Percentiles rank a stretch among this genome's conserved stretches.
These are phyloP conservation scores for Tipula helvola DNA, from an alignment of 2,888 invertebrate species.

Conservation along the genomic window DNA sequence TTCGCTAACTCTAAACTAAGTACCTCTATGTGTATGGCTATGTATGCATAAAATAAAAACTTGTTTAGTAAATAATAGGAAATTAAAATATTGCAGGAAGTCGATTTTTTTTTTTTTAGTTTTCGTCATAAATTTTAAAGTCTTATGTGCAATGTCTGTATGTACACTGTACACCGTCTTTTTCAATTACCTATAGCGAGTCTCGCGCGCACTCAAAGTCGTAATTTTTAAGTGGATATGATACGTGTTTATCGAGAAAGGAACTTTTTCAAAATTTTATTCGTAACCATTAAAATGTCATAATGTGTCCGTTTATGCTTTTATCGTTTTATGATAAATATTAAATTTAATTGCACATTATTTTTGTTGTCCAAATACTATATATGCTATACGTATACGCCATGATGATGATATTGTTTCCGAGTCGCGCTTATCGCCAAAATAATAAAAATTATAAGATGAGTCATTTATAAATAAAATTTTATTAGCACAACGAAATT, in stretches of 20 bases:
- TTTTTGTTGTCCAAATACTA: neutral
- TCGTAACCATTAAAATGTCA: neutral
- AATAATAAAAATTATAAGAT: neutral
- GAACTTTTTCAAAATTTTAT: neutral
- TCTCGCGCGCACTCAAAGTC: neutral
- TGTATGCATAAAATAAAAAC: neutral
- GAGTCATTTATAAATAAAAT: neutral
- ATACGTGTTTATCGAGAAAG: neutral
- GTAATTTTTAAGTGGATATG: neutral
- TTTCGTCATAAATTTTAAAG: neutral
- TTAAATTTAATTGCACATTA: neutral
- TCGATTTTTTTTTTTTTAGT: neutral
- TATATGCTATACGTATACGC: neutral
- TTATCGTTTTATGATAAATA: neutral
- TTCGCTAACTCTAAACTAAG: neutral
- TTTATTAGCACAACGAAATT: no score
- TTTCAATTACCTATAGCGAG: neutral
- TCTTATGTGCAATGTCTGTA: neutral
- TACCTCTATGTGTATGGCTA: neutral
- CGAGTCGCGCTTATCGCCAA: neutral
- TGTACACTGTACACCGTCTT: neutral
- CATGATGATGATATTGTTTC: neutral
- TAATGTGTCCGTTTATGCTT: neutral
- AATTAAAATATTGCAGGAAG: neutral
- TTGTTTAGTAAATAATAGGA: neutral